A percentile compares a stretch with the other conserved stretches of the same genome.
Conservation (phyloP, 1,140 invertebrate species). For the Grapholita molesta region DNA sequence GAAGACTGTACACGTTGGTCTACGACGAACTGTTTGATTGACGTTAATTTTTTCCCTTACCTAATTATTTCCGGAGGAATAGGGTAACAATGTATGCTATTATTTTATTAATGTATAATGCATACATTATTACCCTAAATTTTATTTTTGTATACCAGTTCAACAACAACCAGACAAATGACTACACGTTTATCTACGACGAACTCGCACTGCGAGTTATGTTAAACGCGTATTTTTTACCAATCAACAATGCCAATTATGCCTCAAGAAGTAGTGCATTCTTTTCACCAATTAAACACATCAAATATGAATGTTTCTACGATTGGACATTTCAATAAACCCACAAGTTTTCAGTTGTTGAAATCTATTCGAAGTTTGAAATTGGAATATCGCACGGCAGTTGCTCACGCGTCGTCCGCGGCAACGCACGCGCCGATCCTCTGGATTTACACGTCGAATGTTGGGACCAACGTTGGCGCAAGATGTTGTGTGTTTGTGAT, state of each 20-base stretch:
- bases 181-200: no score
- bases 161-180: no score
- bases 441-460: slow-evolving; percentile 47
- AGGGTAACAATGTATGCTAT: no score
- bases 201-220: not conserved
- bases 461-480: slow-evolving; percentile 48
- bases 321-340: not conserved
- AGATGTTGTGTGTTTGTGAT: slow-evolving; percentile 49
- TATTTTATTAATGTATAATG: no score
- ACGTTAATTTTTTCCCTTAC: no score
- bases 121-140: no score
- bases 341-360: slow-evolving; percentile 40
- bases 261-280: not conserved
- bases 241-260: not conserved
- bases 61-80: no score
- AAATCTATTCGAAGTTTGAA: slow-evolving; percentile 37
- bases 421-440: slow-evolving; percentile 53
- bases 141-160: no score
- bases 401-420: slow-evolving; percentile 50
- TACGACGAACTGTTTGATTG: no score
- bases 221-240: not conserved
- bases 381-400: slow-evolving; percentile 43
- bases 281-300: not conserved
- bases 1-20: no score
- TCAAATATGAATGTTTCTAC: not conserved